Conservation (phyloP, 35 echinoderm and acorn worm genomes). For the Eucidaris tribuloides region DNA sequence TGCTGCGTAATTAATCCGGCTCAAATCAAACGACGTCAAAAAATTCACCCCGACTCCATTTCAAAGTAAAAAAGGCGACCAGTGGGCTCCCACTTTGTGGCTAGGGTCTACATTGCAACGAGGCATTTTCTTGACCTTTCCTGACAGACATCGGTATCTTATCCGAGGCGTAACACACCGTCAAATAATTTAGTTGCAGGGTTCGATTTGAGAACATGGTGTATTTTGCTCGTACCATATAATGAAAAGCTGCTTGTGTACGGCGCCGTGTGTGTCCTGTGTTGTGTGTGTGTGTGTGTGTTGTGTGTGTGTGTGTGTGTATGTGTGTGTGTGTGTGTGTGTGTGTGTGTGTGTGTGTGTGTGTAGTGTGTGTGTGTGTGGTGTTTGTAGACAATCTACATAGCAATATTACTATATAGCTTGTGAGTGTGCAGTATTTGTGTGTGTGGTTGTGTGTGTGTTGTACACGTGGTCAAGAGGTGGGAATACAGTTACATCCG, state of each 20-base stretch:
- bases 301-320: no score
- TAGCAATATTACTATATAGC: neutral
- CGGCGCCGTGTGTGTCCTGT: no score
- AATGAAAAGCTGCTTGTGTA: no score
- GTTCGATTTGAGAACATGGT: neutral
- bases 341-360: no score
- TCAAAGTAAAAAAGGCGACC: conserved; percentile 19
- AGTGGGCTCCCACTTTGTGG: neutral
- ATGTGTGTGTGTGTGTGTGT: no score
- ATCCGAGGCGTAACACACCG: neutral
- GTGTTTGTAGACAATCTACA: no score
- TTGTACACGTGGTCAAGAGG: no score
- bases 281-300: no score
- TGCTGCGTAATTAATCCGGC: neutral
- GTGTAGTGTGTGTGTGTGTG: no score
- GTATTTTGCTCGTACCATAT: neutral
- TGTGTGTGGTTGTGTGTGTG: neutral
- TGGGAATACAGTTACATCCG: no score
- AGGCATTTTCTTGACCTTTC: neutral
- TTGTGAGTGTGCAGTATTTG: neutral
- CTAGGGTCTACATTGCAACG: conserved; percentile 25
- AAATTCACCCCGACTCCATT: conserved; percentile 10
- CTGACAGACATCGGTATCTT: neutral
- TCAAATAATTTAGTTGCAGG: neutral
- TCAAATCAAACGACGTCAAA: conserved; percentile 25